A percentile compares a stretch with the other conserved stretches of the same genome.
phyloP scores from a whole-genome alignment of 2,113 vertebrate genomes.

The Phrynosoma platyrhinos region DNA sequence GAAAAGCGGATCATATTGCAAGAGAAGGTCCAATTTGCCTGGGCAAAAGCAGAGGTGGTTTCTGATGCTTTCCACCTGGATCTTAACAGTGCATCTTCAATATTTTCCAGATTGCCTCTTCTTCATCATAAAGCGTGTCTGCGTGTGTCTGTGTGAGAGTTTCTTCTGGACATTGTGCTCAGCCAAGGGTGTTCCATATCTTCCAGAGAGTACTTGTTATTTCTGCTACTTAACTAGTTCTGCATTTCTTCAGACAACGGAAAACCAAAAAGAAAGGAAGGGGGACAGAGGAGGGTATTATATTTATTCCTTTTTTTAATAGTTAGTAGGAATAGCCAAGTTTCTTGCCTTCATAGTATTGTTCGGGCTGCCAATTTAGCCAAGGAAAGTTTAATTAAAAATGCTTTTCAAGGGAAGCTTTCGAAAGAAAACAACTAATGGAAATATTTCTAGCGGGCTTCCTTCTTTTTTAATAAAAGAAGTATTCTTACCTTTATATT shows the following conservation, averaged over 20 bases:
- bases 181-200: background rate
- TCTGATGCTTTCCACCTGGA: background rate
- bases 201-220: background rate
- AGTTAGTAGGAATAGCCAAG: background rate
- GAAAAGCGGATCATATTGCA: no score
- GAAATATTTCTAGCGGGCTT: slow-evolving; percentile 8
- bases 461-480: slow-evolving; percentile 13
- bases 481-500: slow-evolving; percentile 12
- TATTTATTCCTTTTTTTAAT: background rate
- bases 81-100: background rate
- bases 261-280: background rate
- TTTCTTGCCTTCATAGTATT: background rate
- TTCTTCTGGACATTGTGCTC: background rate
- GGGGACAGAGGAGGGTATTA: background rate
- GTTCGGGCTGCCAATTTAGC: slow-evolving; percentile 3
- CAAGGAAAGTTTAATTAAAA: slow-evolving; percentile 34
- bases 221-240: slow-evolving; percentile 2
- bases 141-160: background rate
- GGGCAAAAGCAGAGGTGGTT: no score
- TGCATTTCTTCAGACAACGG: background rate
- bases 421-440: background rate
- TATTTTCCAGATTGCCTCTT: background rate
- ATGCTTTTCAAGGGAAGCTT: slow-evolving; percentile 3
- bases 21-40: no score
- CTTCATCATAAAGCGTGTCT: background rate